Conservation (phyloP, 2,113 vertebrate species). For the Neoarius graeffei region DNA sequence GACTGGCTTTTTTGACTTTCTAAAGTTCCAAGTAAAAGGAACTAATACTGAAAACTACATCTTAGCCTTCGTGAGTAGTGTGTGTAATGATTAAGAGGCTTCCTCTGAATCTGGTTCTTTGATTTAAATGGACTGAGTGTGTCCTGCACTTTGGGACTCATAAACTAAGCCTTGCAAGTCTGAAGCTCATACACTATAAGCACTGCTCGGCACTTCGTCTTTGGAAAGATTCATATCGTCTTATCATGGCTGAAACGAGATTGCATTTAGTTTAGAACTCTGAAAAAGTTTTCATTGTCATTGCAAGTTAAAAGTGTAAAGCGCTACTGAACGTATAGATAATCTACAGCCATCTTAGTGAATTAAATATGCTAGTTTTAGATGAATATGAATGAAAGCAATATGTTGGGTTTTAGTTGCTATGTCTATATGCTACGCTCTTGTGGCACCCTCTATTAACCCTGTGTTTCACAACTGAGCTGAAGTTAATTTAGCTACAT, state of each 20-base stretch:
- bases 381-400: neutral
- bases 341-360: neutral
- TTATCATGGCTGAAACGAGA: neutral
- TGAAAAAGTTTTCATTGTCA: neutral
- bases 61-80: conserved; percentile 50
- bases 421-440: conserved; percentile 59
- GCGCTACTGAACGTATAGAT: neutral
- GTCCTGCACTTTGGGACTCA: conserved; percentile 14
- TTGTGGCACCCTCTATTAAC: conserved; percentile 70
- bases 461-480: conserved; percentile 78
- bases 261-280: neutral
- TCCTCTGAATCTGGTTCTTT: neutral
- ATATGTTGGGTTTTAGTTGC: conserved; percentile 62
- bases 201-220: conserved; percentile 6
- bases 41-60: conserved; percentile 48
- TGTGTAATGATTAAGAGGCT: conserved; percentile 45
- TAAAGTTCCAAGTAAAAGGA: conserved; percentile 67
- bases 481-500: conserved; percentile 73
- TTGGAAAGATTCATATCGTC: neutral
- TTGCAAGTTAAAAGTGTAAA: neutral
- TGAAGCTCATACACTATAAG: neutral
- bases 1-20: conserved; percentile 67
- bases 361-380: neutral
- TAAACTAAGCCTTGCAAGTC: neutral
- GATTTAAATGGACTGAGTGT: neutral